Conservation (phyloP, 2,797 vertebrate species). For the Nasua narica region DNA sequence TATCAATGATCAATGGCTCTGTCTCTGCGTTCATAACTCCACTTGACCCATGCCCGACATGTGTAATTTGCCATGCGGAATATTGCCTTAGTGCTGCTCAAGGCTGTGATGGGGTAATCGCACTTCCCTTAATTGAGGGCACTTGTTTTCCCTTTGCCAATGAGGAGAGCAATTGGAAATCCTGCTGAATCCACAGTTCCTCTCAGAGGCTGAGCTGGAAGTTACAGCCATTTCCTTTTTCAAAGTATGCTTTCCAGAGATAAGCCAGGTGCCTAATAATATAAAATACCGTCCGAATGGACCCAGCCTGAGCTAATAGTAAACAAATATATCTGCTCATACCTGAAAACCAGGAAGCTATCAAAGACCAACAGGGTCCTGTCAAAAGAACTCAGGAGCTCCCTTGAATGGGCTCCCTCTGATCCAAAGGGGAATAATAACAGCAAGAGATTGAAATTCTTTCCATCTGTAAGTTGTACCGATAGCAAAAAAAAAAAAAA, state of each 20-base stretch:
- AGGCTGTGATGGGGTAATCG: conserved; percentile 25
- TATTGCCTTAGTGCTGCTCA: conserved; percentile 12
- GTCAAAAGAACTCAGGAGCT: not conserved
- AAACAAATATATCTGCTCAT: not conserved
- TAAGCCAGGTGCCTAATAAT: not conserved
- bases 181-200: conserved; percentile 41
- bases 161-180: conserved; percentile 49
- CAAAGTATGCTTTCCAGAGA: not conserved
- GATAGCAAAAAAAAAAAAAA: not conserved
- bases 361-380: not conserved
- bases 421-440: not conserved
- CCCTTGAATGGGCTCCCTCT: not conserved
- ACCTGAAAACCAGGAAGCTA: not conserved
- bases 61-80: conserved; percentile 22
- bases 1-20: not conserved
- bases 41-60: not conserved
- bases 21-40: conserved; percentile 19
- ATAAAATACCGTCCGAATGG: not conserved
- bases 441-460: not conserved
- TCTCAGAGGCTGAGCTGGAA: not conserved
- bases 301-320: not conserved
- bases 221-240: not conserved
- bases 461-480: not conserved
- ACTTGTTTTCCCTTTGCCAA: not conserved
- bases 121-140: conserved; percentile 40